A percentile compares a stretch with the other conserved stretches of the same genome.
Evolutionary conservation across 2,888 invertebrate genomes (phyloP).

Genomic region (Anodontia alba): DNA sequence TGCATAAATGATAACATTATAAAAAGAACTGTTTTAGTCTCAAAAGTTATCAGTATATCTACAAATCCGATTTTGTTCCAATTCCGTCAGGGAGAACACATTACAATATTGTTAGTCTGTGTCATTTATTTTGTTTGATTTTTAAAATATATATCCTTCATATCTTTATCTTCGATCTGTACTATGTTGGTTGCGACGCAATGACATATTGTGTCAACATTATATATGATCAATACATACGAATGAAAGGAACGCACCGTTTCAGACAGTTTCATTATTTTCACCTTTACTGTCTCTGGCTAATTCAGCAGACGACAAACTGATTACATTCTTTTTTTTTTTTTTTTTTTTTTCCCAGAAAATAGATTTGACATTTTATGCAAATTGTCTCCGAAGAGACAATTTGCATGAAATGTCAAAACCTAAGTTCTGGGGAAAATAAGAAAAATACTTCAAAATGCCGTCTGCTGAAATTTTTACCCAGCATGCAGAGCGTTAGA

Average conservation of each 20-base stretch:
- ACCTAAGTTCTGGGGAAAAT: no score
- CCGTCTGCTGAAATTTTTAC: no score
- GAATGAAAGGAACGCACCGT: background rate
- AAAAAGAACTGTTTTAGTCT: background rate
- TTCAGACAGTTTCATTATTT: background rate
- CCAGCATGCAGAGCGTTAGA: no score
- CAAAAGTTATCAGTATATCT: background rate
- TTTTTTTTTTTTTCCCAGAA: no score
- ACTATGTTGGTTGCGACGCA: background rate
- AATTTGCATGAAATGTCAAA: no score
- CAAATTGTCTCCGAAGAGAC: no score
- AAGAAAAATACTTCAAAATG: no score
- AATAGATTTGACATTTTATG: no score
- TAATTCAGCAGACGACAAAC: no score
- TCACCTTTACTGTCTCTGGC: no score
- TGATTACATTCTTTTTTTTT: no score
- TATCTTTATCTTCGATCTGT: slow-evolving; percentile 8
- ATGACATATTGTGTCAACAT: slow-evolving; percentile 10
- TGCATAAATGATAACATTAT: slow-evolving; percentile 58
- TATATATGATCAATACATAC: background rate
- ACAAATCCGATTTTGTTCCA: background rate
- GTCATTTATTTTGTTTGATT: background rate
- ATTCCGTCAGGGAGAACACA: background rate
- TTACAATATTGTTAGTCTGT: background rate
- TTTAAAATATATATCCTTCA: background rate